These are phyloP conservation scores for Acanthiza pusilla DNA, from an alignment of 2,797 vertebrate species.

Conservation along the genomic window DNA sequence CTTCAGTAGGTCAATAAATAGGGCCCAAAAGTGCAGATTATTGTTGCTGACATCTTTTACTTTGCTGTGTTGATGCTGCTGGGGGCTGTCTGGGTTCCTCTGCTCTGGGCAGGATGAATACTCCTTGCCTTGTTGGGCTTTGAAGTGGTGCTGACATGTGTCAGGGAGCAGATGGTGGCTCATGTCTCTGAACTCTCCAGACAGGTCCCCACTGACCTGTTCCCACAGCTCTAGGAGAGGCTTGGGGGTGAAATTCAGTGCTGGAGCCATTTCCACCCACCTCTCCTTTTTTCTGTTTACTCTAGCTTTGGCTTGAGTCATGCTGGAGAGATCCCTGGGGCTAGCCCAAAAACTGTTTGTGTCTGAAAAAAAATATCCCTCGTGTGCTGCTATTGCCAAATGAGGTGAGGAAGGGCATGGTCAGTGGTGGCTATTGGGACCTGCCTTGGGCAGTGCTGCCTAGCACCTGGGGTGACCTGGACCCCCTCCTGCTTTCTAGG, in stretches of 20 bases:
- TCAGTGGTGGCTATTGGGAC: neutral
- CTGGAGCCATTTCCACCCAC: neutral
- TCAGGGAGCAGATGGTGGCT: neutral
- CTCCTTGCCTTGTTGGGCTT: neutral
- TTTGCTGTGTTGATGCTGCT: neutral
- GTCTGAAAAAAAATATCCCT: neutral
- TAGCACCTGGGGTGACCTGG: neutral
- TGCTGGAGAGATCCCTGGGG: neutral
- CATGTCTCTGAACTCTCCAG: neutral
- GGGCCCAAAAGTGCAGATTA: neutral
- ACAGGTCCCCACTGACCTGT: neutral
- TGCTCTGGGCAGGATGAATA: neutral
- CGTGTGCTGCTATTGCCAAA: neutral
- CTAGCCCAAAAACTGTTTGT: neutral
- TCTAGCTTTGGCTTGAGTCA: neutral
- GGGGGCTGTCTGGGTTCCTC: neutral
- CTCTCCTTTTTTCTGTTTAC: neutral
- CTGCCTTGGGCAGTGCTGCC: neutral
- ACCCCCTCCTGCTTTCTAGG: neutral
- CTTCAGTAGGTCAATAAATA: neutral
- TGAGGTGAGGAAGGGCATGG: rapidly evolving
- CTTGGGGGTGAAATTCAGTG: neutral
- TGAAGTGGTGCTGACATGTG: neutral
- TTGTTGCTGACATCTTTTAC: neutral
- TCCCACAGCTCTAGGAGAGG: neutral